Evolutionary conservation across 2,888 invertebrate species (phyloP).

Genomic region (Diadegma fenestrale): DNA sequence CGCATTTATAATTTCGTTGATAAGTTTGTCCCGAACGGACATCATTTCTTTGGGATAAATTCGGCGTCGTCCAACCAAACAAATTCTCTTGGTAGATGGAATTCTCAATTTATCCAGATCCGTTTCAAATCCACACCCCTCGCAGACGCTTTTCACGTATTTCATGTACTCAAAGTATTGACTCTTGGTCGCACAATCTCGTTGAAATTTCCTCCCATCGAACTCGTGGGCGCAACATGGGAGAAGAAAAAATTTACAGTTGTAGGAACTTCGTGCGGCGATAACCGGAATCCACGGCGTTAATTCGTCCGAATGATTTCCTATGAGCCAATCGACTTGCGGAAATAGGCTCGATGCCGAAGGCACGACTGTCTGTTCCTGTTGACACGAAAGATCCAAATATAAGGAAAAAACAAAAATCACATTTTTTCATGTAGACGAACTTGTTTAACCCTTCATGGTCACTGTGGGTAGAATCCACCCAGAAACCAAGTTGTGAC

Average conservation of each 20-base stretch:
- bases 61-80: constrained; percentile 89
- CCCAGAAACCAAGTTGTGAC: too few species aligned
- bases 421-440: not conserved
- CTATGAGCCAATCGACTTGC: constrained; percentile 96
- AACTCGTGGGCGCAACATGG: constrained; percentile 98
- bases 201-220: constrained; percentile 93
- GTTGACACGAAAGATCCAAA: constrained; percentile 75
- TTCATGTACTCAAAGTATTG: constrained; percentile 92
- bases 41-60: constrained; percentile 84
- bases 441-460: too few species aligned
- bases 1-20: constrained; percentile 85
- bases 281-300: constrained; percentile 99
- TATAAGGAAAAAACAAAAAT: too few species aligned
- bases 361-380: constrained; percentile 90
- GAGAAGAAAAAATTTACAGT: constrained; percentile 93
- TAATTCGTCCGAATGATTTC: constrained; percentile 99
- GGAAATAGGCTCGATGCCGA: constrained; percentile 89
- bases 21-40: constrained; percentile 82
- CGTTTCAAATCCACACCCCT: constrained; percentile 91
- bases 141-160: constrained; percentile 88
- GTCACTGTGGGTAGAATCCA: too few species aligned
- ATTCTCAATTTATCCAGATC: constrained; percentile 95
- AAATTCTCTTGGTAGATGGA: constrained; percentile 97
- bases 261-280: constrained; percentile 91
- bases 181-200: constrained; percentile 89